Conservation (phyloP, 2,113 vertebrate species). For the Conger conger region DNA sequence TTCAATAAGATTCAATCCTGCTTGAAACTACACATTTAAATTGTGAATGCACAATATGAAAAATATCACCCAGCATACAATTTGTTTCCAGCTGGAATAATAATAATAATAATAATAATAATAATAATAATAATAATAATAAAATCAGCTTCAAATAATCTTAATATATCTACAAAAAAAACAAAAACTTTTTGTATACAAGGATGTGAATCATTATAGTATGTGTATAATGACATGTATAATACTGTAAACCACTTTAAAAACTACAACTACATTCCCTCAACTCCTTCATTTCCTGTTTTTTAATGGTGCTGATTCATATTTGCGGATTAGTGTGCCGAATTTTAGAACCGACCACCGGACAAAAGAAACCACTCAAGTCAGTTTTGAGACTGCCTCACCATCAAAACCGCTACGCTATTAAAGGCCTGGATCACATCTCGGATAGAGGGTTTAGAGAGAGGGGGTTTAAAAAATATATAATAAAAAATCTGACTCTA, state of each 20-base stretch:
- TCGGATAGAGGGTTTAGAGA: slow-evolving; percentile 37
- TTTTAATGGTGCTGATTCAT: neutral
- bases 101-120: no score
- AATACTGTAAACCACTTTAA: neutral
- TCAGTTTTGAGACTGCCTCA: slow-evolving; percentile 47
- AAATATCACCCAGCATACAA: no score
- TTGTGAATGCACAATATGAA: no score
- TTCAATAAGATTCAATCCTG: no score
- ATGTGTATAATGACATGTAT: no score
- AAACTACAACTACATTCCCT: neutral
- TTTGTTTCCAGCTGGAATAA: no score
- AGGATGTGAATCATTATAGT: neutral
- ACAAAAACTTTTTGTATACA: neutral
- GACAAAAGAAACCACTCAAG: neutral
- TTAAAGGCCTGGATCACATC: slow-evolving; percentile 52
- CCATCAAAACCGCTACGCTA: slow-evolving; percentile 54
- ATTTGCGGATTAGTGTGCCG: neutral
- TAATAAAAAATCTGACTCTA: slow-evolving; percentile 65
- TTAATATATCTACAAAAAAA: no score
- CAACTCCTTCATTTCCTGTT: neutral
- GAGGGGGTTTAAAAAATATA: neutral
- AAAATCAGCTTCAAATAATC: no score
- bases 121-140: no score
- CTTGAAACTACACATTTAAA: no score
- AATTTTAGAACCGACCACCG: neutral